Conservation (phyloP, 2,888 invertebrate species). For the Parelbella ahira region DNA sequence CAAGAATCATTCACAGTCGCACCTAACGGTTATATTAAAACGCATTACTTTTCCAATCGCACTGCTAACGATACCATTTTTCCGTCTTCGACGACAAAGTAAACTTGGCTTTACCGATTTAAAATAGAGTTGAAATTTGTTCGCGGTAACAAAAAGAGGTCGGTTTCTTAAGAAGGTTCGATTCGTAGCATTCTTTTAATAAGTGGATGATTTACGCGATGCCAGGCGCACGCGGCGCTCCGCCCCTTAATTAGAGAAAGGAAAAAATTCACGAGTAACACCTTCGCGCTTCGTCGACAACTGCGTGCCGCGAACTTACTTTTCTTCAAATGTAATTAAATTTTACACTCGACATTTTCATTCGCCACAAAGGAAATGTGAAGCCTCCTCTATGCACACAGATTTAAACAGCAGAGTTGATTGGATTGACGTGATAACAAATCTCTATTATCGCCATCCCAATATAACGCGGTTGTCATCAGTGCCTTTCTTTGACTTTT, state of each 20-base stretch:
- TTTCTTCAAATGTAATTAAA: slow-evolving; percentile 10
- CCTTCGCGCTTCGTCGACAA: slow-evolving; percentile 11
- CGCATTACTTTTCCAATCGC: slow-evolving; percentile 47
- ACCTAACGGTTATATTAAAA: slow-evolving; percentile 44
- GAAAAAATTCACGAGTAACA: slow-evolving; percentile 37
- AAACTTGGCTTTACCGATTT: slow-evolving; percentile 28
- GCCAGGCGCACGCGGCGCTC: slow-evolving; percentile 63
- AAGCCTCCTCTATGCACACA: too few relatives aligned
- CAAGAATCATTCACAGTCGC: slow-evolving; percentile 53
- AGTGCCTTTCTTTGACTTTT: too few relatives aligned
- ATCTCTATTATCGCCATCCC: too few relatives aligned
- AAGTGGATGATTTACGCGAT: slow-evolving; percentile 75
- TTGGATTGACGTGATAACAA: too few relatives aligned
- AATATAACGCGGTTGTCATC: too few relatives aligned
- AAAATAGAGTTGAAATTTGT: slow-evolving; percentile 30
- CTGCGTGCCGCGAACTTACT: slow-evolving; percentile 2
- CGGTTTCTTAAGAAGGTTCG: slow-evolving; percentile 65
- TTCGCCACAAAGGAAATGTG: too few relatives aligned
- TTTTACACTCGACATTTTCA: slow-evolving; percentile 8
- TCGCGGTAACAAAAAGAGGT: slow-evolving; percentile 36
- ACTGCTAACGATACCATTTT: slow-evolving; percentile 36
- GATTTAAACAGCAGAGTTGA: too few relatives aligned
- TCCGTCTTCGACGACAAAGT: neutral
- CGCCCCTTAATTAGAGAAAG: slow-evolving; percentile 63
- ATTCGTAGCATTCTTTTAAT: slow-evolving; percentile 74